A percentile compares a stretch with the other conserved stretches of the same genome.
These are phyloP conservation scores for Phaethornis superciliosus DNA, from an alignment of 2,113 vertebrate genomes.

Conservation along the genomic window DNA sequence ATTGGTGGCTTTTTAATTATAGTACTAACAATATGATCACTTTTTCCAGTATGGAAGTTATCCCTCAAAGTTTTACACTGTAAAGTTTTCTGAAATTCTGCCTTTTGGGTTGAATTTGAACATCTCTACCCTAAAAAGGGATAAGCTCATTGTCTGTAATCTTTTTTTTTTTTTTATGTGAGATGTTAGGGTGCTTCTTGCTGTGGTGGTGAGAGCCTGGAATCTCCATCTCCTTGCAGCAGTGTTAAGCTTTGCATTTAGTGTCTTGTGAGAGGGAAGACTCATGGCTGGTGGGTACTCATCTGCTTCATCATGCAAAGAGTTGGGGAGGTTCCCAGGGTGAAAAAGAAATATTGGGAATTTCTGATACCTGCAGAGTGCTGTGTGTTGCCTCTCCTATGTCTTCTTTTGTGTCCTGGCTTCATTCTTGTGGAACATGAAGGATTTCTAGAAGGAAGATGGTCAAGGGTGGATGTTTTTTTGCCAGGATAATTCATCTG, in stretches of 20 bases:
- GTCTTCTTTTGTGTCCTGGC: neutral
- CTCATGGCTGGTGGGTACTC: neutral
- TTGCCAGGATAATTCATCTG: neutral
- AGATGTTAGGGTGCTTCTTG: neutral
- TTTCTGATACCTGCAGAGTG: rapidly evolving
- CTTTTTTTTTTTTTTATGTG: neutral
- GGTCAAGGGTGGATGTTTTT: neutral
- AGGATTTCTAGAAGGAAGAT: neutral
- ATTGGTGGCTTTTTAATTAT: neutral
- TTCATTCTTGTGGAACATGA: rapidly evolving
- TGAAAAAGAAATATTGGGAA: neutral
- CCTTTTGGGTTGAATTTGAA: neutral
- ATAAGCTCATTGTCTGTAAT: neutral
- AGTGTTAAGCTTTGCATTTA: neutral
- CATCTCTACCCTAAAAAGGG: neutral
- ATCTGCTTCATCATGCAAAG: rapidly evolving
- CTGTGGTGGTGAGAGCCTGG: neutral
- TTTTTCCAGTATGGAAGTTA: neutral
- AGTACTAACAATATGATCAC: neutral
- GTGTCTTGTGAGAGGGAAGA: neutral
- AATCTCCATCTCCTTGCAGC: neutral
- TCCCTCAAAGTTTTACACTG: neutral
- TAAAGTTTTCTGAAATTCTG: neutral
- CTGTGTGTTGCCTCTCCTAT: neutral
- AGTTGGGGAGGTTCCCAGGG: neutral